These are phyloP conservation scores for Rhingia campestris DNA, from an alignment of 2,888 invertebrate species.

Conservation along the genomic window DNA sequence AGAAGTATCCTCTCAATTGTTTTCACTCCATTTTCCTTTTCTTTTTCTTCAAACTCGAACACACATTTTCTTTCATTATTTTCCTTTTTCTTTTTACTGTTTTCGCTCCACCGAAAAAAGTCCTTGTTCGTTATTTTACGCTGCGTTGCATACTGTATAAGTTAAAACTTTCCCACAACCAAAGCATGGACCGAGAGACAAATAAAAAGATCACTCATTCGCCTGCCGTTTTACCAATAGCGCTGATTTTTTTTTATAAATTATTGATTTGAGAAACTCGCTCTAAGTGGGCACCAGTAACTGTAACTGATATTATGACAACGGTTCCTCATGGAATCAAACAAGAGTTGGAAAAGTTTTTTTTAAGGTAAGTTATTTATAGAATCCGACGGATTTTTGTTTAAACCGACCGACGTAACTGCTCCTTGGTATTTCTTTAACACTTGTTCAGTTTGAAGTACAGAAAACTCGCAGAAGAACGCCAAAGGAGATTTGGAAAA, in stretches of 20 bases:
- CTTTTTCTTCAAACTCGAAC: constrained; percentile 24
- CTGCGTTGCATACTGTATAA: constrained; percentile 2
- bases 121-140: background rate
- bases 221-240: background rate
- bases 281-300: constrained; percentile 11
- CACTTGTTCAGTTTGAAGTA: constrained; percentile 11
- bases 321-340: constrained; percentile 3
- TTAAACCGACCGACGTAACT: constrained; percentile 14
- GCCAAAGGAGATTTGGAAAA: constrained; percentile 8
- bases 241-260: constrained; percentile 16
- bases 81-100: background rate
- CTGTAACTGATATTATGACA: constrained; percentile 18
- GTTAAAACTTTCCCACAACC: constrained; percentile 14
- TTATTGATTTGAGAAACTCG: constrained; percentile 34
- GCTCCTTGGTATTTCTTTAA: constrained; percentile 12
- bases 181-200: background rate
- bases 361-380: constrained; percentile 29
- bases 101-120: background rate
- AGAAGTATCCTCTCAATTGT: background rate
- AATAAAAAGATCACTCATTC: constrained; percentile 1
- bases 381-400: constrained; percentile 21
- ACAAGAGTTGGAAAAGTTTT: constrained; percentile 21
- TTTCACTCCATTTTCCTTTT: constrained; percentile 37
- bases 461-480: constrained; percentile 5
- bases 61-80: constrained; percentile 33